Conservation (phyloP, 2,888 invertebrate genomes). For the Strigamia crassipes region DNA sequence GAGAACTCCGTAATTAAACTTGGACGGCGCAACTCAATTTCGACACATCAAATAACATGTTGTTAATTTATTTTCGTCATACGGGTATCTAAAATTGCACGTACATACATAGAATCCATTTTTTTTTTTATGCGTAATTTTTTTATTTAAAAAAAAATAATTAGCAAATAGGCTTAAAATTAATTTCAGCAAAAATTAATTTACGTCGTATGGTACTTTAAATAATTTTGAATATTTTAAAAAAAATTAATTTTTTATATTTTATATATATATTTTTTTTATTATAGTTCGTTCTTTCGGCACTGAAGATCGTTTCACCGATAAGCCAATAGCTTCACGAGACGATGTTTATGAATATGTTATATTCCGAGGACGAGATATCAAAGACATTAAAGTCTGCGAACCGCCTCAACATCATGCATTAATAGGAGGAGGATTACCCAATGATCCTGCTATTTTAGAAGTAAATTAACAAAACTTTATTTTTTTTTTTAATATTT, state of each 20-base stretch:
- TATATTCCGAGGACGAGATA: slow-evolving; percentile 95
- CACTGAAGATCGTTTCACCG: slow-evolving; percentile 95
- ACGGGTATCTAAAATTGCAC: too few relatives aligned
- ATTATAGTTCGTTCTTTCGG: slow-evolving; percentile 92
- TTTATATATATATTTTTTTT: slow-evolving; percentile 45
- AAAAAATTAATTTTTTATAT: neutral
- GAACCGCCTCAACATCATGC: slow-evolving; percentile 79
- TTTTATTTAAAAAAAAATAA: too few relatives aligned
- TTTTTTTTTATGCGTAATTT: too few relatives aligned
- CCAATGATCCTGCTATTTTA: slow-evolving; percentile 98
- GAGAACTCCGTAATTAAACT: neutral
- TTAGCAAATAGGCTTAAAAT: neutral
- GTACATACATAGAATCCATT: too few relatives aligned
- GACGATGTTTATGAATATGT: slow-evolving; percentile 99
- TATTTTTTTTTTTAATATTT: neutral
- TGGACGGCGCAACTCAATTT: neutral
- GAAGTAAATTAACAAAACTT: slow-evolving; percentile 62
- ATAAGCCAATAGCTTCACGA: slow-evolving; percentile 92
- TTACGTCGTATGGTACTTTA: neutral
- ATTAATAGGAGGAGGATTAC: slow-evolving; percentile 64
- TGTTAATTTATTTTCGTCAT: neutral
- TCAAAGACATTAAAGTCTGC: slow-evolving; percentile 94
- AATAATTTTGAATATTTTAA: neutral
- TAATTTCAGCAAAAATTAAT: neutral
- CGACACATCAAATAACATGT: neutral